A percentile compares a stretch with the other conserved stretches of the same genome.
Evolutionary conservation across 1,140 invertebrate species (phyloP).

Genomic region (Bombus soroeensis): DNA sequence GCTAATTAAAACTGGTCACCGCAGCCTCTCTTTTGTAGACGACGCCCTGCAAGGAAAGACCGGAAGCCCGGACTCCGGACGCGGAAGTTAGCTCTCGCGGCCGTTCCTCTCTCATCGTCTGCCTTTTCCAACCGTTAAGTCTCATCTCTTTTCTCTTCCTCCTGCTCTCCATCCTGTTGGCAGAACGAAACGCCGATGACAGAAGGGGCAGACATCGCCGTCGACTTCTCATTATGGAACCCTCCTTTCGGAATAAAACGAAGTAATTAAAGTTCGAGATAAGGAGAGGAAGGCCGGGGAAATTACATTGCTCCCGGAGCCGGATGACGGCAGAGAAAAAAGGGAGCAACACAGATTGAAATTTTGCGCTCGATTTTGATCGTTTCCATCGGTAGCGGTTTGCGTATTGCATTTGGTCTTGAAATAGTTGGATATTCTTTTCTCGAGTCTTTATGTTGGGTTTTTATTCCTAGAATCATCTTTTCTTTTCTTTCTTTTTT

Average conservation of each 20-base stretch:
- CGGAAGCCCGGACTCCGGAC: conserved; percentile 11
- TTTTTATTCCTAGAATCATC: no score
- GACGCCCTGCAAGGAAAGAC: no score
- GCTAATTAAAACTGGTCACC: conserved; percentile 57
- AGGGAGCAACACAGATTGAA: conserved; percentile 43
- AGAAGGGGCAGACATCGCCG: conserved; percentile 33
- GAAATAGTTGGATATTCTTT: no score
- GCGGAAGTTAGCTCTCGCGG: conserved; percentile 1
- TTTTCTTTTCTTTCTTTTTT: no score
- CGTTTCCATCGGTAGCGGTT: neutral
- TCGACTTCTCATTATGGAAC: conserved; percentile 61
- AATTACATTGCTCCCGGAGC: conserved; percentile 53
- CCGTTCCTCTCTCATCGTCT: neutral
- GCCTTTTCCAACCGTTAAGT: neutral
- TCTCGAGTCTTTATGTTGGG: no score
- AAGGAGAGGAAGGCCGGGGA: conserved; percentile 51
- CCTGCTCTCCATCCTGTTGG: neutral
- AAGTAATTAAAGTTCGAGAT: conserved; percentile 68
- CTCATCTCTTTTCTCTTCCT: neutral
- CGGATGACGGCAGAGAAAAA: conserved; percentile 8
- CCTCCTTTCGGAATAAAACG: conserved; percentile 64
- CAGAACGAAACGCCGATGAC: conserved; percentile 43
- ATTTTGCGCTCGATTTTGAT: conserved; percentile 54
- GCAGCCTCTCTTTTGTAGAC: conserved; percentile 9
- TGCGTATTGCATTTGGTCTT: no score